These are phyloP conservation scores for Ceuthmochares aereus DNA, from an alignment of 2,113 vertebrate genomes.

Conservation along the genomic window DNA sequence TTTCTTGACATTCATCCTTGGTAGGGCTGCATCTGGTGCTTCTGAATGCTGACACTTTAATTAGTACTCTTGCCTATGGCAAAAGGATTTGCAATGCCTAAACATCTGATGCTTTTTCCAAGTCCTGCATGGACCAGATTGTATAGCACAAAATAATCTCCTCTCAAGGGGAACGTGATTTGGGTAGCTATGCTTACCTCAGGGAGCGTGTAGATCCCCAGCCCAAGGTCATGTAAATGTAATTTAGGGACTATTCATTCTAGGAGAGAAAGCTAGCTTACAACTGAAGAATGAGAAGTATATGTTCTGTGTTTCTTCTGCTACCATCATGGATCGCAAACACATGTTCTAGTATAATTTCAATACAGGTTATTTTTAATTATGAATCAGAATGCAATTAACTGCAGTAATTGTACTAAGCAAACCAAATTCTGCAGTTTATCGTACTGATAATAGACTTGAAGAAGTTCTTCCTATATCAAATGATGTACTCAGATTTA, in stretches of 20 bases:
- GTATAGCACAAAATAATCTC: conserved; percentile 44
- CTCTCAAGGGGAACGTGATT: conserved; percentile 20
- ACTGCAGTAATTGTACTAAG: neutral
- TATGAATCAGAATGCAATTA: conserved; percentile 16
- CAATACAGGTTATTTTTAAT: neutral
- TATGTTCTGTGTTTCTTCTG: neutral
- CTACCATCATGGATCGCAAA: neutral
- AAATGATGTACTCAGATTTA: neutral
- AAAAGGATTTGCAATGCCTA: conserved; percentile 63
- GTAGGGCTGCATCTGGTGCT: conserved; percentile 43
- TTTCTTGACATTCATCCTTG: conserved; percentile 65
- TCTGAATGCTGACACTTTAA: conserved; percentile 37
- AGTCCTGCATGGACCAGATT: conserved; percentile 41
- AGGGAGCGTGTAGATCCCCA: neutral
- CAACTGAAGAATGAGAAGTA: neutral
- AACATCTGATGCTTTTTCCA: conserved; percentile 59
- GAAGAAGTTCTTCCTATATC: neutral
- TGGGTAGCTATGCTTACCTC: neutral
- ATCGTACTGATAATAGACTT: neutral
- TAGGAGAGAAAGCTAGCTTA: neutral
- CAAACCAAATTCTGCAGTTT: neutral
- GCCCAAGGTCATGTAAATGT: conserved; percentile 29
- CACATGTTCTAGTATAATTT: neutral
- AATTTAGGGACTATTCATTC: neutral
- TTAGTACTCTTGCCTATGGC: conserved; percentile 57